These are phyloP conservation scores for Scaptomyza cyrtandrae DNA, from an alignment of 2,888 invertebrate genomes.

Conservation along the genomic window DNA sequence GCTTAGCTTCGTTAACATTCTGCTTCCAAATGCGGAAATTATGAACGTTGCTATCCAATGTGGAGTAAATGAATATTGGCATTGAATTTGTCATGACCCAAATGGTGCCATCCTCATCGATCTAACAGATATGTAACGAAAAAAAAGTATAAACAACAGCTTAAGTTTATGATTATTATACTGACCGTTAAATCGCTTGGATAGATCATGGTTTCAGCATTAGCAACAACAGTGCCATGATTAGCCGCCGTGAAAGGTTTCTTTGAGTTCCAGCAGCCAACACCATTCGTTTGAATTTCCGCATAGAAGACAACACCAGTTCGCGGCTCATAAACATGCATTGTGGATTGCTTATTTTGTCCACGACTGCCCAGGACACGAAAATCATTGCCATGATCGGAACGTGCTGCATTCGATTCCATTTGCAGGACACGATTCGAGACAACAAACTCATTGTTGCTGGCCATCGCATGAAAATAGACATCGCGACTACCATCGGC, in stretches of 20 bases:
- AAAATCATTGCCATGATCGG: slow-evolving; percentile 86
- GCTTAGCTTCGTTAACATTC: slow-evolving; percentile 82
- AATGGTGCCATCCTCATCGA: slow-evolving; percentile 87
- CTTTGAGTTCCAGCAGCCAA: slow-evolving; percentile 90
- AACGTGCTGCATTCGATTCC: slow-evolving; percentile 85
- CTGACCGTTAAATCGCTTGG: slow-evolving; percentile 87
- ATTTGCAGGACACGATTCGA: slow-evolving; percentile 87
- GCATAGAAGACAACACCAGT: slow-evolving; percentile 89
- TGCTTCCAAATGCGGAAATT: slow-evolving; percentile 88
- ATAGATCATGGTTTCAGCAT: slow-evolving; percentile 88
- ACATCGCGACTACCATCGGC: slow-evolving; percentile 87
- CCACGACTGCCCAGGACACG: slow-evolving; percentile 88
- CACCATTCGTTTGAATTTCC: slow-evolving; percentile 88
- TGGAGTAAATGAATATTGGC: slow-evolving; percentile 88
- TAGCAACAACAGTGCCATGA: slow-evolving; percentile 86
- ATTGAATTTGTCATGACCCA: slow-evolving; percentile 89
- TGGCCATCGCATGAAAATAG: slow-evolving; percentile 91
- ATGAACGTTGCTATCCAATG: slow-evolving; percentile 86
- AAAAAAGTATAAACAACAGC: slow-evolving; percentile 54
- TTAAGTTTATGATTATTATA: no score
- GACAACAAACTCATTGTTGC: slow-evolving; percentile 89
- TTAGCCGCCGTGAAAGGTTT: slow-evolving; percentile 85
- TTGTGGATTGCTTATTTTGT: slow-evolving; percentile 88
- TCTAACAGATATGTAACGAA: slow-evolving; percentile 71
- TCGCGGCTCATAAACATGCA: slow-evolving; percentile 87